phyloP scores from a whole-genome alignment of 2,797 vertebrate species.

The Phrynocephalus forsythii region DNA sequence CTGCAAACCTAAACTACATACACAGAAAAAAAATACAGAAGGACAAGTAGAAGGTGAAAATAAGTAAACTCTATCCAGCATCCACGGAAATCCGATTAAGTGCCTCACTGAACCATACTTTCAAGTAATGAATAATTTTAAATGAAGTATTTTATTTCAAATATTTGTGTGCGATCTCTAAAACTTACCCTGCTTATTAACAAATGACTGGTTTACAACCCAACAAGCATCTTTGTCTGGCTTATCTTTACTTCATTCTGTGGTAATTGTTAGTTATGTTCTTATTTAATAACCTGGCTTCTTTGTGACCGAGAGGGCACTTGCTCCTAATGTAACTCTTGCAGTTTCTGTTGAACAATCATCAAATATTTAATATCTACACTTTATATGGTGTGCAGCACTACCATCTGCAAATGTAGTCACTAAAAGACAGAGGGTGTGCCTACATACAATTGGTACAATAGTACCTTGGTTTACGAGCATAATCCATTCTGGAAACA shows the following conservation, averaged over 20 bases:
- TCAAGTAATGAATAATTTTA: not conserved
- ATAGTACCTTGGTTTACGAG: too few relatives aligned
- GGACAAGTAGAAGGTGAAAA: slow-evolving; percentile 15
- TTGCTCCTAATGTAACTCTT: not conserved
- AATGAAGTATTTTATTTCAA: not conserved
- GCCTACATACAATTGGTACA: not conserved
- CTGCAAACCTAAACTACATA: slow-evolving; percentile 5
- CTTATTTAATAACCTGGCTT: not conserved
- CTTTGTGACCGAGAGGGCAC: not conserved
- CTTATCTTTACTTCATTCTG: not conserved
- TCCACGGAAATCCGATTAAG: slow-evolving; percentile 2
- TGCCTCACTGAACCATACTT: not conserved
- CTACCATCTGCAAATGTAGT: not conserved
- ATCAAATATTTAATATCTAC: not conserved
- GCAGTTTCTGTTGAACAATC: not conserved
- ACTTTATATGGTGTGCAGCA: not conserved
- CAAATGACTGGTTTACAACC: not conserved
- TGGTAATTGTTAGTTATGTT: not conserved
- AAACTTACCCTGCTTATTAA: not conserved
- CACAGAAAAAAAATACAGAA: not conserved
- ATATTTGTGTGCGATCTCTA: slow-evolving; percentile 5
- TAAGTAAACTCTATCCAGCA: slow-evolving; percentile 7
- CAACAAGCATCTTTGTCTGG: not conserved
- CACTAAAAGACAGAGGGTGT: not conserved
- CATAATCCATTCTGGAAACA: too few relatives aligned